These are phyloP conservation scores for Tinea pellionella DNA, from an alignment of 2,888 invertebrate genomes.

Conservation along the genomic window DNA sequence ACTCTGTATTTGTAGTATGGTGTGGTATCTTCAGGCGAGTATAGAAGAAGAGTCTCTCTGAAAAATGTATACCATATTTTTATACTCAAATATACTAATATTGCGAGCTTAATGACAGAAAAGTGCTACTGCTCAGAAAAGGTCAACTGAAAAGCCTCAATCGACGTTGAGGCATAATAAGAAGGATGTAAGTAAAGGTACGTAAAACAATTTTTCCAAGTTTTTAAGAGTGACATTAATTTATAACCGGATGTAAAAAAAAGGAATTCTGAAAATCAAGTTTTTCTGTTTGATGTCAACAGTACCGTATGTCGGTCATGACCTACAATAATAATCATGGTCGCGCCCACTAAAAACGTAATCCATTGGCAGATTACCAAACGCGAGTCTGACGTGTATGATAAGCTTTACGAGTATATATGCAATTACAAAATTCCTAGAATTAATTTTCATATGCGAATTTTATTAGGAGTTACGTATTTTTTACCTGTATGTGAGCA, in stretches of 20 bases:
- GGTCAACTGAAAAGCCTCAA: too few species aligned
- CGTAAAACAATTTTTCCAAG: too few species aligned
- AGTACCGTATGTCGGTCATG: neutral
- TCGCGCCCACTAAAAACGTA: neutral
- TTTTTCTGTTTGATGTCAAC: neutral
- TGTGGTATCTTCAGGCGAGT: conserved; percentile 50
- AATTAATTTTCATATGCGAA: too few species aligned
- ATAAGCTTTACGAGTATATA: neutral
- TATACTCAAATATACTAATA: too few species aligned
- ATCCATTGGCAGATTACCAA: neutral
- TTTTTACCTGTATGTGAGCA: conserved; percentile 81
- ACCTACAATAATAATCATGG: conserved; percentile 2
- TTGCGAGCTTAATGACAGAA: too few species aligned
- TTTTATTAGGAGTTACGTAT: neutral
- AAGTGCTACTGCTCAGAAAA: too few species aligned
- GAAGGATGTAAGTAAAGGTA: too few species aligned
- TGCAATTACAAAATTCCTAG: neutral
- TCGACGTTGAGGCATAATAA: too few species aligned
- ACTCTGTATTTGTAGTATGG: conserved; percentile 64
- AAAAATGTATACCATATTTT: too few species aligned
- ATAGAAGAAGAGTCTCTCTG: conserved; percentile 56
- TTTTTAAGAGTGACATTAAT: too few species aligned
- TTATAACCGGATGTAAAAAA: neutral
- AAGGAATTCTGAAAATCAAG: neutral
- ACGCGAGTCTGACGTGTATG: neutral